Evolutionary conservation across 1,140 invertebrate genomes (phyloP).

Genomic region (Dermatophagoides farinae): DNA sequence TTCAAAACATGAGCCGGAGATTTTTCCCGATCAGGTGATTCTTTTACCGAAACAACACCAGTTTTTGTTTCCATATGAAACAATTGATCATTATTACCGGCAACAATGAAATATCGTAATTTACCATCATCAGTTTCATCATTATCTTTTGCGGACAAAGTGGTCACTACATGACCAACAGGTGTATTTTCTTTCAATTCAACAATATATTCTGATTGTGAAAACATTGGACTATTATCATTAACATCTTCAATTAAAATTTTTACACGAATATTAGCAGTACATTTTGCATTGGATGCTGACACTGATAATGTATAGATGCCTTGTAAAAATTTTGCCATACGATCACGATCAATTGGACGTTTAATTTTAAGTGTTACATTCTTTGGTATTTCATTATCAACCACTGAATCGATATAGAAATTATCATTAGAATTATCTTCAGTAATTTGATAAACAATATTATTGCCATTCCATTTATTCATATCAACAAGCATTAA

Average conservation of each 20-base stretch:
- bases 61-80: slow-evolving; percentile 21
- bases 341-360: slow-evolving; percentile 20
- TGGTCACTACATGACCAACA: slow-evolving; percentile 20
- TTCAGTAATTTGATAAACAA: slow-evolving; percentile 22
- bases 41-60: slow-evolving; percentile 20
- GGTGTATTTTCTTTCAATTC: slow-evolving; percentile 22
- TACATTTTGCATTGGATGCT: slow-evolving; percentile 19
- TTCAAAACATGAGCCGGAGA: slow-evolving; percentile 18
- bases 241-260: slow-evolving; percentile 33
- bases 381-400: not conserved
- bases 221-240: slow-evolving; percentile 74
- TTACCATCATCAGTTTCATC: slow-evolving; percentile 21
- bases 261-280: slow-evolving; percentile 18
- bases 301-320: slow-evolving; percentile 21
- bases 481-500: slow-evolving; percentile 20
- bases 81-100: slow-evolving; percentile 19
- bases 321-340: slow-evolving; percentile 21
- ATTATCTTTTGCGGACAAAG: slow-evolving; percentile 19
- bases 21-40: slow-evolving; percentile 20
- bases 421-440: slow-evolving; percentile 23
- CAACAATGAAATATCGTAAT: slow-evolving; percentile 20
- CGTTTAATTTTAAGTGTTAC: slow-evolving; percentile 21
- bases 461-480: slow-evolving; percentile 13
- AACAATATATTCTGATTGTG: slow-evolving; percentile 24
- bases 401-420: slow-evolving; percentile 17